phyloP scores from a whole-genome alignment of 2,113 vertebrate species.

The Globicephala melas region DNA sequence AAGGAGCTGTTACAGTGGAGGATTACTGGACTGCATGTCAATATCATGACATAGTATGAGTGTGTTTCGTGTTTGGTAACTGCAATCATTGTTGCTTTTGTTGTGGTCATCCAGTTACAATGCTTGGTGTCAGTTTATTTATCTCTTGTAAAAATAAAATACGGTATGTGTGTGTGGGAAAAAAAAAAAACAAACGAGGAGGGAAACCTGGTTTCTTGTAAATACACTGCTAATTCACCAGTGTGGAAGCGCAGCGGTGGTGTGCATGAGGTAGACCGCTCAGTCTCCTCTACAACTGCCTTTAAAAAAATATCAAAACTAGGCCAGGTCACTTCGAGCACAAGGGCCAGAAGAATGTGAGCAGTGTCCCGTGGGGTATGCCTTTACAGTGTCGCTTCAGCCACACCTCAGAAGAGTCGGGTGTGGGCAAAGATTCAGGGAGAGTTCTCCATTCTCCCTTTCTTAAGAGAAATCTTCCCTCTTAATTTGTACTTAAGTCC shows the following conservation, averaged over 20 bases:
- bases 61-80: too few relatives aligned
- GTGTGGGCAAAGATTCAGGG: not conserved
- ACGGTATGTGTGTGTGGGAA: too few relatives aligned
- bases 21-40: too few relatives aligned
- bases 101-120: too few relatives aligned
- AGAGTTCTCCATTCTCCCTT: not conserved
- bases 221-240: not conserved
- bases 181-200: not conserved
- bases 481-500: not conserved
- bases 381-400: not conserved
- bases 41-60: too few relatives aligned
- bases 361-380: not conserved
- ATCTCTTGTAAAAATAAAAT: too few relatives aligned
- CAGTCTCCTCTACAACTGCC: not conserved
- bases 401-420: not conserved
- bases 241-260: not conserved
- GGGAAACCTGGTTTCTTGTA: not conserved
- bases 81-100: too few relatives aligned
- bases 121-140: too few relatives aligned
- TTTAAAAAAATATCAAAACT: not conserved
- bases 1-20: too few relatives aligned
- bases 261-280: not conserved
- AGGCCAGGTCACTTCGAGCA: not conserved
- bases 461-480: not conserved
- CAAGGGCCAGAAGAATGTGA: not conserved